Percentiles rank a stretch among this genome's conserved stretches.
Conservation (phyloP, 2,888 invertebrate genomes). For the Sinohyriopsis cumingii region DNA sequence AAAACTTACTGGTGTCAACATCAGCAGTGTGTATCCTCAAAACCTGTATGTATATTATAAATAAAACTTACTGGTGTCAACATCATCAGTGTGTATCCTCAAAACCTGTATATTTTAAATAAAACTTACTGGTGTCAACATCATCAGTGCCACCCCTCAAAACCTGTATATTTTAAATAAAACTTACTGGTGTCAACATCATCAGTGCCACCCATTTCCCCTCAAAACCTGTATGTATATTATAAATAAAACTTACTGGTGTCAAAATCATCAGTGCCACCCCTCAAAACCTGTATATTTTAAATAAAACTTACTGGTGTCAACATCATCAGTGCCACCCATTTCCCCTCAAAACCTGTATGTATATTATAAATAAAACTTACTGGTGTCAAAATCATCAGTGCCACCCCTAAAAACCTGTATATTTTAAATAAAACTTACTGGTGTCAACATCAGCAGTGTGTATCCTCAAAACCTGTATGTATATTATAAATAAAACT, state of each 20-base stretch:
- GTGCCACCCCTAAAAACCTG: constrained; percentile 70
- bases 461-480: constrained; percentile 87
- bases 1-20: constrained; percentile 76
- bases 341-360: too few species aligned
- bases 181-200: constrained; percentile 77
- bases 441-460: constrained; percentile 81
- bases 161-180: not conserved
- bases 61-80: too few species aligned
- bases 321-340: constrained; percentile 82
- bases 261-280: constrained; percentile 86
- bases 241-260: constrained; percentile 64
- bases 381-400: too few species aligned
- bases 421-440: constrained; percentile 26
- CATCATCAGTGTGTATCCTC: too few species aligned
- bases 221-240: too few species aligned
- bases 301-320: constrained; percentile 71
- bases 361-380: too few species aligned
- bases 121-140: too few species aligned
- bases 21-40: too few species aligned
- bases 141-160: too few species aligned
- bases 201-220: too few species aligned
- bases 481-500: not conserved
- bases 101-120: too few species aligned
- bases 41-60: too few species aligned
- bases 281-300: constrained; percentile 72